A percentile compares a stretch with the other conserved stretches of the same genome.
phyloP scores from a whole-genome alignment of 1,140 invertebrate species.

The Hestina assimilis region DNA sequence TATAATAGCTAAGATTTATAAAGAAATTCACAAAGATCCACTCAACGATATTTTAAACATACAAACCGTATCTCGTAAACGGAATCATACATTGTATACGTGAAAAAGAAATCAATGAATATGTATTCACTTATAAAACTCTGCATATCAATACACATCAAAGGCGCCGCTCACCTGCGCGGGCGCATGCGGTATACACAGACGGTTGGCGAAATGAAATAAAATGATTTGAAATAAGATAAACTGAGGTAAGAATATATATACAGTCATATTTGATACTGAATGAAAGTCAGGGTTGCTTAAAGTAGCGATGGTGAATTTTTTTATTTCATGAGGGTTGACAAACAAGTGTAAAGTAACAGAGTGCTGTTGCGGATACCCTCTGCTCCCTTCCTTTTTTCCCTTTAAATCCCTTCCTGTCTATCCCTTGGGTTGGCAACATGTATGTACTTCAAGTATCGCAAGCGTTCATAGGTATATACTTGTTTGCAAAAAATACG shows the following conservation, averaged over 20 bases:
- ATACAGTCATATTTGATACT: slow-evolving; percentile 36
- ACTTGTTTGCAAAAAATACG: too few relatives aligned
- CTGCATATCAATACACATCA: slow-evolving; percentile 71
- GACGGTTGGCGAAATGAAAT: slow-evolving; percentile 46
- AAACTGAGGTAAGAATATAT: slow-evolving; percentile 33
- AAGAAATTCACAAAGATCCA: background rate
- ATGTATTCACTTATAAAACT: slow-evolving; percentile 49
- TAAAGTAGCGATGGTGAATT: too few relatives aligned
- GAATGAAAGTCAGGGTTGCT: slow-evolving; percentile 18
- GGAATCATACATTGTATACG: slow-evolving; percentile 19
- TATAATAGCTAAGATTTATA: too few relatives aligned
- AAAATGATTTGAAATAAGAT: slow-evolving; percentile 32
- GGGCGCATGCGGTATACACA: slow-evolving; percentile 44
- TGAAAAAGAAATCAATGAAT: slow-evolving; percentile 37
- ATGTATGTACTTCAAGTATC: too few relatives aligned
- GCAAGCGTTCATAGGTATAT: too few relatives aligned
- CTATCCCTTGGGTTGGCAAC: too few relatives aligned
- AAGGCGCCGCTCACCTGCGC: slow-evolving; percentile 50
- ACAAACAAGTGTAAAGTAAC: too few relatives aligned
- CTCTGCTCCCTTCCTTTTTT: too few relatives aligned
- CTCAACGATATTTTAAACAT: slow-evolving; percentile 12
- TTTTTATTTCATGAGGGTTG: background rate
- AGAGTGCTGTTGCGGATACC: too few relatives aligned
- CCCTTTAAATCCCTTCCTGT: too few relatives aligned
- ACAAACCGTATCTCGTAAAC: slow-evolving; percentile 19